Percentiles rank a stretch among this genome's conserved stretches.
Conservation (phyloP, 1,140 invertebrate species). For the Drosophila erecta region DNA sequence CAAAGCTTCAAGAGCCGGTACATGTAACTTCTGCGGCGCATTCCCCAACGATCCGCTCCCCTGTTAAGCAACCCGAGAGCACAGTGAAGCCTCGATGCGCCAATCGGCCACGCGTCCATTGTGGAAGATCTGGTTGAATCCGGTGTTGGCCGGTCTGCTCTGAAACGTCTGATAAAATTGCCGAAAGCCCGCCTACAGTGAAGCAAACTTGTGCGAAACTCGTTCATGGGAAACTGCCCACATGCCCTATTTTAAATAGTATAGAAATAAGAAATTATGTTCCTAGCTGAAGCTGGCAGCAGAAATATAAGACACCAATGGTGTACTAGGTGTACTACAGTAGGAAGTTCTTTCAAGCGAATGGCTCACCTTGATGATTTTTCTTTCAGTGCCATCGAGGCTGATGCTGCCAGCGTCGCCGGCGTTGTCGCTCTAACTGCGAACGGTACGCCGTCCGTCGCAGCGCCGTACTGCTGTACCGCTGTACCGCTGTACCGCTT, state of each 20-base stretch:
- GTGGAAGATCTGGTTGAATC: conserved; percentile 23
- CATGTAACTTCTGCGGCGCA: background rate
- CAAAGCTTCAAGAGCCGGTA: background rate
- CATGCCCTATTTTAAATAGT: no score
- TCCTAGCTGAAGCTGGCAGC: no score
- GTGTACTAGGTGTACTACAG: no score
- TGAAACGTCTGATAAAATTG: background rate
- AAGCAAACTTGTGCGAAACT: background rate
- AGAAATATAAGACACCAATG: no score
- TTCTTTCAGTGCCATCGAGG: conserved; percentile 29
- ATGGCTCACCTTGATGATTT: background rate
- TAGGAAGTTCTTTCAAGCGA: no score
- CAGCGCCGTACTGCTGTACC: background rate
- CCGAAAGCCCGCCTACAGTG: conserved; percentile 9
- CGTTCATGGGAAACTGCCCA: background rate
- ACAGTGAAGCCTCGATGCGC: conserved; percentile 16
- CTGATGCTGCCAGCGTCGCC: conserved; percentile 41
- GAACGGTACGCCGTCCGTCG: conserved; percentile 11
- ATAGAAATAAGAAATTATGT: no score
- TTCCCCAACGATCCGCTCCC: background rate
- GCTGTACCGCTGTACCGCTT: conserved; percentile 2
- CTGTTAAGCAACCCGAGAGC: background rate
- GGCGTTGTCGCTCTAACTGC: conserved; percentile 43
- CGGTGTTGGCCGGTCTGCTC: conserved; percentile 12
- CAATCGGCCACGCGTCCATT: no score